These are phyloP conservation scores for Drosophila aff. DNA, from an alignment of 1,140 invertebrate genomes.

Conservation along the genomic window DNA sequence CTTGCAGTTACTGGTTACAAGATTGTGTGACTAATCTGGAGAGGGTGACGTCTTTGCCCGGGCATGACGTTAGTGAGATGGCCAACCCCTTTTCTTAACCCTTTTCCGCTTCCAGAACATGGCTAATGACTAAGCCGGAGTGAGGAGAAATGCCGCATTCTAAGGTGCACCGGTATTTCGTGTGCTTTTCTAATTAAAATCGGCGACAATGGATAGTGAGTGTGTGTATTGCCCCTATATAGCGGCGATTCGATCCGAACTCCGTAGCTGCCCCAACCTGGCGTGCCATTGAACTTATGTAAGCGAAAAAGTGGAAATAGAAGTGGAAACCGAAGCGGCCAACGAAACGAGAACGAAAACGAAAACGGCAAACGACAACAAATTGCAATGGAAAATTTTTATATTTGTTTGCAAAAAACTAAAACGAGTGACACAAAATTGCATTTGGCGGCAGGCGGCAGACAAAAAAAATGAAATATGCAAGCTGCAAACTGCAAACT, in stretches of 20 bases:
- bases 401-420: slow-evolving; percentile 10
- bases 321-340: slow-evolving; percentile 5
- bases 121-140: slow-evolving; percentile 34
- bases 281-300: slow-evolving; percentile 80
- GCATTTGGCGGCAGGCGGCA: slow-evolving; percentile 8
- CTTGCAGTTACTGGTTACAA: slow-evolving; percentile 2
- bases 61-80: slow-evolving; percentile 41
- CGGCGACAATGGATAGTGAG: slow-evolving; percentile 16
- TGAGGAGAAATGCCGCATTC: slow-evolving; percentile 44
- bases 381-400: slow-evolving; percentile 29
- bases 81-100: background rate
- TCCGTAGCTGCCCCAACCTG: slow-evolving; percentile 33
- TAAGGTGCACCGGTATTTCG: slow-evolving; percentile 44
- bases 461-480: slow-evolving; percentile 15
- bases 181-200: slow-evolving; percentile 64
- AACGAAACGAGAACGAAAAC: slow-evolving; percentile 22
- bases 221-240: background rate
- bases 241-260: slow-evolving; percentile 18
- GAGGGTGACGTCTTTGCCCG: slow-evolving; percentile 21
- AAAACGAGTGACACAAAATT: background rate
- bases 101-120: background rate
- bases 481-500: slow-evolving; percentile 2
- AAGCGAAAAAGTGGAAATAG: slow-evolving; percentile 57
- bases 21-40: slow-evolving; percentile 39
- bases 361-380: slow-evolving; percentile 64